These are phyloP conservation scores for Oreotrochilus melanogaster DNA, from an alignment of 2,113 vertebrate species.

Conservation along the genomic window DNA sequence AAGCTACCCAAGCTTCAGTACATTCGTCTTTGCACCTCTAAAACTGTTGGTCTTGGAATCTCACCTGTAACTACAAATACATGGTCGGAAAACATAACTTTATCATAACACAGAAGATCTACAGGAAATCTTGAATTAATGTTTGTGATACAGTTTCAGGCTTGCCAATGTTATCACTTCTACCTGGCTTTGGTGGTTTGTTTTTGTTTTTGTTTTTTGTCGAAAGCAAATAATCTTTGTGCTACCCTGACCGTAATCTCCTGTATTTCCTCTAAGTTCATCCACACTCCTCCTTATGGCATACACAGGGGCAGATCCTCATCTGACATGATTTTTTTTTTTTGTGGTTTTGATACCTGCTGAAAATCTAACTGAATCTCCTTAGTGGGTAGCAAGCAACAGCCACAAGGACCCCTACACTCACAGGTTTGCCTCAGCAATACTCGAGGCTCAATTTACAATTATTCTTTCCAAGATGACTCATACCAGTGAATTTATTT, in stretches of 20 bases:
- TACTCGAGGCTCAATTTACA: neutral
- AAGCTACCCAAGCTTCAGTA: neutral
- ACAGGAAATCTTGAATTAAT: neutral
- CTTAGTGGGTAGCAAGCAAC: neutral
- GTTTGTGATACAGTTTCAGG: neutral
- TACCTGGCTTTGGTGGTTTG: neutral
- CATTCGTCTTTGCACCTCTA: conserved; percentile 18
- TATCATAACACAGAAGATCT: neutral
- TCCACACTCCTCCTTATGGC: neutral
- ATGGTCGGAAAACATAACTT: neutral
- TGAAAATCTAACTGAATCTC: neutral
- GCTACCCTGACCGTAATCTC: neutral
- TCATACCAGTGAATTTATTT: conserved; percentile 43
- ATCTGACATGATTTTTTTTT: neutral
- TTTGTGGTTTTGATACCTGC: neutral
- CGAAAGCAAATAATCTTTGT: neutral
- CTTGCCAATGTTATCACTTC: neutral
- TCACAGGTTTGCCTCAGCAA: conserved; percentile 6
- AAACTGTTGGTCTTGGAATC: conserved; percentile 38
- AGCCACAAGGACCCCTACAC: neutral
- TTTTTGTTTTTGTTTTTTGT: neutral
- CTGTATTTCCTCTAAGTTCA: neutral
- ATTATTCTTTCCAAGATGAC: conserved; percentile 42
- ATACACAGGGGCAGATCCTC: neutral
- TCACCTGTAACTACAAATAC: neutral